These are phyloP conservation scores for Drosophila pseudotakahashii DNA, from an alignment of 2,888 invertebrate species.

Conservation along the genomic window DNA sequence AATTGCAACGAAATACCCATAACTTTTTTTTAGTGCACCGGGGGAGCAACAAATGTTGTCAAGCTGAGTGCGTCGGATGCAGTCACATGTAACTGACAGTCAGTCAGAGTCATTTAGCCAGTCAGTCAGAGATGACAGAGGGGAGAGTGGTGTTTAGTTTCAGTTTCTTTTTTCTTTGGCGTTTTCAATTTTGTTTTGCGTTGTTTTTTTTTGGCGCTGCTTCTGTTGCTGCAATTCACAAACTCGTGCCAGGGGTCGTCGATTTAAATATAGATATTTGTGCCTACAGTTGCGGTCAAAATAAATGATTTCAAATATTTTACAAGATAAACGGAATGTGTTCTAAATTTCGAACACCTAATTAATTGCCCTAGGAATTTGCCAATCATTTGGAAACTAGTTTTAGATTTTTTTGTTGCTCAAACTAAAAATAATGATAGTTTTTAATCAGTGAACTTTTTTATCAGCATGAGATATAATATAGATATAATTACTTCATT, in stretches of 20 bases:
- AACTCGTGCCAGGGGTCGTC: slow-evolving; percentile 46
- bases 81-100: slow-evolving; percentile 75
- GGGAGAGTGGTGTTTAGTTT: slow-evolving; percentile 51
- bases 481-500: too few relatives aligned
- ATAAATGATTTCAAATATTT: background rate
- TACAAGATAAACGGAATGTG: background rate
- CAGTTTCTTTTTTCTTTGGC: slow-evolving; percentile 34
- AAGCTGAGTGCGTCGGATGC: slow-evolving; percentile 60
- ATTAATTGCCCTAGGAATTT: background rate
- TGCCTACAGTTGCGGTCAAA: slow-evolving; percentile 14
- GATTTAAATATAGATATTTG: slow-evolving; percentile 26
- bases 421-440: too few relatives aligned
- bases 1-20: background rate
- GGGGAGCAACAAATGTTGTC: slow-evolving; percentile 43
- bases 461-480: background rate
- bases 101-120: slow-evolving; percentile 67
- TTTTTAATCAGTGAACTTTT: background rate
- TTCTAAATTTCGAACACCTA: background rate
- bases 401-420: background rate
- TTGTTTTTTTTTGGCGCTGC: slow-evolving; percentile 9
- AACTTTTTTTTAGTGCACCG: slow-evolving; percentile 1
- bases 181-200: slow-evolving; percentile 44
- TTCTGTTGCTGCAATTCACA: slow-evolving; percentile 41
- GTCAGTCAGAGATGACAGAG: slow-evolving; percentile 63
- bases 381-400: background rate